Evolutionary conservation across 1,140 invertebrate species (phyloP), one percentile per base, ranked within the genome.

Genomic region (Dendrolimus kikuchii): DNA sequence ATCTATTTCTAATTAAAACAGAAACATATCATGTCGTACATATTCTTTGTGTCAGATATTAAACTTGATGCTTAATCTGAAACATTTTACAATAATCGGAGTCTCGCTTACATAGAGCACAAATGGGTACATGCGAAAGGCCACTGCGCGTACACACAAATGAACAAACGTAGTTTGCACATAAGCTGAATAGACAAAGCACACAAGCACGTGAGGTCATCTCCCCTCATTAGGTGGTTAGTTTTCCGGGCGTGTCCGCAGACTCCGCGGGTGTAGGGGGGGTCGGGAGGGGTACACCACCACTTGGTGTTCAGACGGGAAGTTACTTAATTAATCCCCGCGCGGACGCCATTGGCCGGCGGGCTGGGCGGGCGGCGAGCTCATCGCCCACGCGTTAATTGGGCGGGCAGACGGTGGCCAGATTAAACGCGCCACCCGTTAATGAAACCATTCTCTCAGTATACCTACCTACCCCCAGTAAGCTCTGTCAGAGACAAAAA

Each of bases 181-280:
- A 68, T 80, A 81, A 65, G 71, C 69, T 60, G 62, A 53, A 61
- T 74, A 84, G 81, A 85, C 81, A 85, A 85, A 81, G 79, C 79
- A 82, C 79, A 82, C 79, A 81, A 70, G 72, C 74, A 82, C 73
- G 72, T 74, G 77, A 83, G 81, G 81, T 85, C 81, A 85, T 85
- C 81, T 85, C 81, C 81, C 81, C 81, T 85, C 81, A 85, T 85
- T 85, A 85, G 80, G 81, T 81, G 81, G 80, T 85, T 85, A 85
- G 81, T 85, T 85, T 85, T 81, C 81, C 81, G 81, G 81, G 81
- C 81, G 81, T 85, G 81, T 85, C 81, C 81, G 78, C 81, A 80
- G 81, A 77, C 77, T 82, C 88, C 80, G 71, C 74, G 69, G 76
- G 65, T 63, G 63, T 61, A 65, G 67, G 59, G 61, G 64, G 58